phyloP scores from a whole-genome alignment of 1,140 invertebrate genomes.

The Semibalanus balanoides region DNA sequence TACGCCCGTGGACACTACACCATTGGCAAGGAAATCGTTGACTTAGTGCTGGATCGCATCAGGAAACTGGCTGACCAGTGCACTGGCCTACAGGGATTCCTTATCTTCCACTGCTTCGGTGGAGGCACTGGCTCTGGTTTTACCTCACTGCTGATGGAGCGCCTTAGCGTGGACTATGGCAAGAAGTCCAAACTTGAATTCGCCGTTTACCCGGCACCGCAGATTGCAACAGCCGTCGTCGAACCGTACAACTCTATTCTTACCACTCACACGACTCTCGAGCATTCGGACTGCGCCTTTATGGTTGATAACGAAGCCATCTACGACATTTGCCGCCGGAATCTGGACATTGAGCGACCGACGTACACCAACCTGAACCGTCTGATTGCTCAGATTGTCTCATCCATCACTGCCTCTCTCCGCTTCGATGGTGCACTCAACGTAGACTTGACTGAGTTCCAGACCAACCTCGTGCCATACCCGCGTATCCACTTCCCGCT shows the following conservation, averaged over 20 bases:
- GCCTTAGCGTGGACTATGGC: conserved; percentile 29
- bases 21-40: conserved; percentile 36
- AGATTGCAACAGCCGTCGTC: conserved; percentile 41
- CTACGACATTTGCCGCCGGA: conserved; percentile 77
- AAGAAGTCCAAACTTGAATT: conserved; percentile 63
- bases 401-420: conserved; percentile 69
- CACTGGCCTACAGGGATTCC: conserved; percentile 59
- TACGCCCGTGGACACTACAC: conserved; percentile 39
- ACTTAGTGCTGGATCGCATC: conserved; percentile 22
- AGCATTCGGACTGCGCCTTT: conserved; percentile 65
- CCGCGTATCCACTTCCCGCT: conserved; percentile 60
- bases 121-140: conserved; percentile 43
- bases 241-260: conserved; percentile 50
- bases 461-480: conserved; percentile 66
- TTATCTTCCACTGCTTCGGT: conserved; percentile 74
- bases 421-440: conserved; percentile 77
- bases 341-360: conserved; percentile 71
- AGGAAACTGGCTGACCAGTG: conserved; percentile 13
- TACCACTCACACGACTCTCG: conserved; percentile 61
- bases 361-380: conserved; percentile 64
- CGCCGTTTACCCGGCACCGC: conserved; percentile 70
- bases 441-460: conserved; percentile 79
- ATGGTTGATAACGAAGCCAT: conserved; percentile 81
- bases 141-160: conserved; percentile 17
- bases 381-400: conserved; percentile 69